Evolutionary conservation across 2,888 invertebrate species (phyloP).

Genomic region (Lordiphosa andalusiaca): DNA sequence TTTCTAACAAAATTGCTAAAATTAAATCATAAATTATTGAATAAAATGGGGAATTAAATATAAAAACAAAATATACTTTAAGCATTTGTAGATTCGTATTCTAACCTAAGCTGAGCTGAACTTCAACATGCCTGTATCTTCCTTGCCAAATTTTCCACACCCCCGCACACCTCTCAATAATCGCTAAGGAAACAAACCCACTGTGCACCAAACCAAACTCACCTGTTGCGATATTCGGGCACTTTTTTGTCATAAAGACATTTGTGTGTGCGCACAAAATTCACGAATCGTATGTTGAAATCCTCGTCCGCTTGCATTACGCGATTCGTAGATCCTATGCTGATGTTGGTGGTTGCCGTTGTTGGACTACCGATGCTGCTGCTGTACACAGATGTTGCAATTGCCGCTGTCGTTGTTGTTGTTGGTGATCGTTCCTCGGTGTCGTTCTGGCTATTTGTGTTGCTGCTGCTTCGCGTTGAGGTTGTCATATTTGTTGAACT

Average conservation of each 20-base stretch:
- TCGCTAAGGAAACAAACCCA: too few relatives aligned
- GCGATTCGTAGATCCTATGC: constrained; percentile 63
- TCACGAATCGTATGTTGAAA: constrained; percentile 81
- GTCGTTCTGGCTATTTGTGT: constrained; percentile 38
- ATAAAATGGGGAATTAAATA: too few relatives aligned
- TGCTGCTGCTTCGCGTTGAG: constrained; percentile 57
- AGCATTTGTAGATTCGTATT: too few relatives aligned
- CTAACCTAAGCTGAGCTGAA: too few relatives aligned
- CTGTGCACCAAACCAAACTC: constrained; percentile 25
- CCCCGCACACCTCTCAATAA: too few relatives aligned
- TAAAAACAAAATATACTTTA: too few relatives aligned
- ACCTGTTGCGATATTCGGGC: constrained; percentile 80
- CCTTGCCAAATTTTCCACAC: not conserved
- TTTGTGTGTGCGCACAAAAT: constrained; percentile 81
- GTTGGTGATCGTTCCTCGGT: constrained; percentile 22
- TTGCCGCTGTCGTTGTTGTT: constrained; percentile 25
- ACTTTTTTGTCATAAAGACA: constrained; percentile 81
- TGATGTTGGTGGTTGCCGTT: constrained; percentile 7
- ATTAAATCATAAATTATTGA: too few relatives aligned
- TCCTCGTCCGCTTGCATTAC: constrained; percentile 81
- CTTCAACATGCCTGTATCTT: too few relatives aligned
- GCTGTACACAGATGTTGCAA: constrained; percentile 34
- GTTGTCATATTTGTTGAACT: constrained; percentile 58
- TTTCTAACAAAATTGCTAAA: too few relatives aligned
- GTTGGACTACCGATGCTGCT: constrained; percentile 26